Evolutionary conservation across 2,113 vertebrate species (phyloP), one percentile per base, ranked within the genome.

Genomic region (Triplophysa dalaica): DNA sequence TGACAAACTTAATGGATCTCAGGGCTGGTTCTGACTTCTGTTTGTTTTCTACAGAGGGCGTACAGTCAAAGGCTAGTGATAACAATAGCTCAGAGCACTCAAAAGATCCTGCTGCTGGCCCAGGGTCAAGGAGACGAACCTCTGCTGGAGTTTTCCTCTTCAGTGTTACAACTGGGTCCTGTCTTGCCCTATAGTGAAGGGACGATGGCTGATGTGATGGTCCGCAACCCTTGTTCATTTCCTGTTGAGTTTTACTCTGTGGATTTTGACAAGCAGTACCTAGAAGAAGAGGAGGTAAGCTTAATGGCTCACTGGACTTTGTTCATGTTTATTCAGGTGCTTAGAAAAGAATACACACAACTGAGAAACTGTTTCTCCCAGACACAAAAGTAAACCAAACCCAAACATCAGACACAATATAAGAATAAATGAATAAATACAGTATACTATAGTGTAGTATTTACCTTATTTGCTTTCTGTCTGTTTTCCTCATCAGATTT

Each of bases 171-270:
- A 21, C 86, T 99, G 81, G 95, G 92, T 1, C 94, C 96, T 0
- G 52, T 93, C 79, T 85, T 96, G 70, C 95, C 94, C 0, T 81
- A 64, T 45, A 90, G 87, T 12, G 0, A 10, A 4, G 93, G 93
- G 0, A 81, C 75, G 0, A 90, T 94, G 84, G 89, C 85, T 0
- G 88, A 93, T 17, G 92, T 96, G 83, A 69, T 85, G 0, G 94
- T 98, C 81, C 93, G 73, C 82, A 99, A 99, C 84, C 94, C 93
- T 0, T 95, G 94, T 69, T 77, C 87, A 29, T 98, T 96, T 80
- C 95, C 96, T 29, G 84, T 95, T 0, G 96, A 98, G 84, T 95
- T 98, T 86, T 99, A 96, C 87, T 98, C 92, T 0, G 69, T 97
- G 85, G 96, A 98, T 66, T 93, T 94, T 2, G 96, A 99, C 85